Percentiles rank a stretch among this genome's conserved stretches.
Conservation (phyloP, 2,797 vertebrate genomes). For the Sebastes steindachneri region DNA sequence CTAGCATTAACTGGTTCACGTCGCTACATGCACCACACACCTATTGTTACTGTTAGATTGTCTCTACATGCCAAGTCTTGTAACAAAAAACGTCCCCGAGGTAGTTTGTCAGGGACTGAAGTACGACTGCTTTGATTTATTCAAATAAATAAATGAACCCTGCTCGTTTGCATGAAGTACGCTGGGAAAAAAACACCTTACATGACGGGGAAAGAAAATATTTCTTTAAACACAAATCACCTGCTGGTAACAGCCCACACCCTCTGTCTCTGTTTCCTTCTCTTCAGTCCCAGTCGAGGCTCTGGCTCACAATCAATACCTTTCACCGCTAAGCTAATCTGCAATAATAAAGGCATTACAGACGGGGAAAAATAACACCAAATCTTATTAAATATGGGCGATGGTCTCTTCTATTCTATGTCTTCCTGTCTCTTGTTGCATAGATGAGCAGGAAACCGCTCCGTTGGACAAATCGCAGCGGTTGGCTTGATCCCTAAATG, state of each 20-base stretch:
- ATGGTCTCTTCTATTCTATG: constrained; percentile 59
- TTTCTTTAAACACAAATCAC: constrained; percentile 55
- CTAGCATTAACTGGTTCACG: not conserved
- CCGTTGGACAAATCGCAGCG: constrained; percentile 40
- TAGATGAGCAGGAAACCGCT: constrained; percentile 51
- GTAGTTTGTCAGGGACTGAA: constrained; percentile 13
- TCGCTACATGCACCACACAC: not conserved
- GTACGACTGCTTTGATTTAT: constrained; percentile 21
- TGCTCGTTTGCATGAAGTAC: constrained; percentile 5
- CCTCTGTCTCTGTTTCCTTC: constrained; percentile 55
- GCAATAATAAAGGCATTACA: constrained; percentile 88
- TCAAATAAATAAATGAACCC: constrained; percentile 28
- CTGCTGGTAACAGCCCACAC: constrained; percentile 52
- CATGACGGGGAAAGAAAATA: not conserved
- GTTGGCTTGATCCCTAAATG: constrained; percentile 69
- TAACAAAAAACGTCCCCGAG: not conserved
- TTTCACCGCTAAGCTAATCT: constrained; percentile 81
- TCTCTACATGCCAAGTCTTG: constrained; percentile 14
- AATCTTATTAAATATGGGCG: constrained; percentile 82
- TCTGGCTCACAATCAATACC: constrained; percentile 81
- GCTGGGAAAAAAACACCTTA: constrained; percentile 39
- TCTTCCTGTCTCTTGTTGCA: constrained; percentile 75
- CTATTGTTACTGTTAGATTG: constrained; percentile 5
- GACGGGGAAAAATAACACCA: constrained; percentile 74
- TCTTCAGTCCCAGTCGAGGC: constrained; percentile 56